Base-by-base conservation (phyloP, 2,113 vertebrate genomes). In the Amphiprion percula region DNA sequence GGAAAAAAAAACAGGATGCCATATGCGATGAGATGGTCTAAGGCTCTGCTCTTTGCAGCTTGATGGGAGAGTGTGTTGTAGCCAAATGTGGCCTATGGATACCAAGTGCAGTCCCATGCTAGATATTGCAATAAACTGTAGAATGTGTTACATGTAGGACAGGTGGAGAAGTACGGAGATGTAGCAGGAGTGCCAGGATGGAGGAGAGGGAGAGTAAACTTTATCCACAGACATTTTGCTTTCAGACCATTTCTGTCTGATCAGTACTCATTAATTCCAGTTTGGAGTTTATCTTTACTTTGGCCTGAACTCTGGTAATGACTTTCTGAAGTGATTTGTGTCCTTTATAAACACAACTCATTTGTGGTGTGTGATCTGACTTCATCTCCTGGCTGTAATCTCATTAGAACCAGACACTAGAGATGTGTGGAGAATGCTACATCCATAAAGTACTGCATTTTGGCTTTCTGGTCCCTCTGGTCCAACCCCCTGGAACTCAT, bases 341-440 rank as follows among this genome's bases (percentile, higher is more conserved):
- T 68, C 56, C 37, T 59, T 24, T 44, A 24, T 71, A 61, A 54
- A 68, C 82, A 78, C 65, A 72, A n/a, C 64, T 84, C 74, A 68
- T 88, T 79, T 83, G 67, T 77, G 66, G 74, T 79, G 72, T 82
- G 68, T 82, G 63, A 78, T 68, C 72, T 46, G 72, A 79, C 81
- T 74, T 79, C 39, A 58, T 71, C 80, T 72, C 63, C 68, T 69
- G 28, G 52, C 73, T 77, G 73, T 69, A 71, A 77, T 87, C 76
- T 84, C 75, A 49, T 74, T 67, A 78, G 76, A 74, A 69, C 56
- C 19, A 75, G 69, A 63, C 68, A 49, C 66, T 21, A 55, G 83
- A 84, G 83, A 89, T 67, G 59, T 83, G 88, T 54, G 8, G 55
- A 53, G 77, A 84, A 86, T 79, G 59, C 82, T 66, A 63, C 79